These are phyloP conservation scores for Pristionchus exspectatus DNA, from an alignment of 2,888 invertebrate genomes.

Conservation along the genomic window DNA sequence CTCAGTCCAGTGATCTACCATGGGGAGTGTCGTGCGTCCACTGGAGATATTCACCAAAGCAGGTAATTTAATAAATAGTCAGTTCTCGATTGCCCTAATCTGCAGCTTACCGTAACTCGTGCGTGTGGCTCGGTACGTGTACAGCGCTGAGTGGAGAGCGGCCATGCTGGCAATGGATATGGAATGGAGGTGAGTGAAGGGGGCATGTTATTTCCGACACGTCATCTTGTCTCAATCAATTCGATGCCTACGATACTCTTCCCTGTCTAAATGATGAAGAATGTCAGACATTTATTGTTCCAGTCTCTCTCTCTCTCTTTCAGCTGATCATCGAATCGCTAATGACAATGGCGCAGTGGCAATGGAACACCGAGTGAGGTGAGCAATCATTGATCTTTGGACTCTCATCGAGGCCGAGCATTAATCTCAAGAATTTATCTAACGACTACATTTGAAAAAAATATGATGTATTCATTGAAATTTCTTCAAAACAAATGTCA, in stretches of 20 bases:
- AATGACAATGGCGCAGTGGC: constrained; percentile 35
- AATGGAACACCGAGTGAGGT: constrained; percentile 33
- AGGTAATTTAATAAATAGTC: neutral
- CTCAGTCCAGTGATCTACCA: neutral
- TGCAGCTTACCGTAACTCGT: constrained; percentile 14
- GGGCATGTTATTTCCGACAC: neutral
- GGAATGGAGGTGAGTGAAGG: constrained; percentile 27
- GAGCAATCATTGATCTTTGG: neutral
- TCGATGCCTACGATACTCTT: no score
- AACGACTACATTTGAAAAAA: no score
- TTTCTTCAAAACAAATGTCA: no score
- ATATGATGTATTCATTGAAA: no score
- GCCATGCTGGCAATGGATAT: constrained; percentile 44
- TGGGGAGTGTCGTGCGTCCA: constrained; percentile 3
- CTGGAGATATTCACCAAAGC: constrained; percentile 12
- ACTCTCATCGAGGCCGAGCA: neutral
- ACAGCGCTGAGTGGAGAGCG: neutral
- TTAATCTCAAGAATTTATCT: no score
- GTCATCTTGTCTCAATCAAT: neutral
- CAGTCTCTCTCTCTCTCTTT: neutral
- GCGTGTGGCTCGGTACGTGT: constrained; percentile 21
- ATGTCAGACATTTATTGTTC: no score
- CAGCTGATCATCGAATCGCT: constrained; percentile 1
- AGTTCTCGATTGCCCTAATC: neutral
- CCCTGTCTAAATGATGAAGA: no score